Evolutionary conservation across 92 coral and sea anemone species (phyloP), one percentile per base, ranked within the genome.

Genomic region (Palythoa grandis): DNA sequence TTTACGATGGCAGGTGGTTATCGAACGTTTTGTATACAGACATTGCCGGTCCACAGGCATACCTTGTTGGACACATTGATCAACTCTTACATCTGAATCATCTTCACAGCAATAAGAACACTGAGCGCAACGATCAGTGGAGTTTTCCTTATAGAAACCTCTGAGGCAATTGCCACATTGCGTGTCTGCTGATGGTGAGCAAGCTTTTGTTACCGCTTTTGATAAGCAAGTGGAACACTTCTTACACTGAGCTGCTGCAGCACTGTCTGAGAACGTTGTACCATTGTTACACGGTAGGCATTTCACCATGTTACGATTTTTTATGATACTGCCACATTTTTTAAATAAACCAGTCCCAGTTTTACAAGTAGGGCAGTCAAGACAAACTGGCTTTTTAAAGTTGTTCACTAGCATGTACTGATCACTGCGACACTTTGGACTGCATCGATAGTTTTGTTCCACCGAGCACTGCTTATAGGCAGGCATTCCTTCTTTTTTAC

Each of bases 361-460:
- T 20, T 69, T 5, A 7, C 82, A 77, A 52, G 68, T 29, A 23
- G 82, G 82, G 50, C 82, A 77, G 37, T 77, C 82, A 77, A 61
- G 47, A 15, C 82, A 77, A 16, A 47, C 47, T 77, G 52, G 13
- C 82, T 61, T 40, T 25, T 50, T 52, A 22, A 11, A 6, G 67
- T 47, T 77, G 24, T 56, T 58, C 23, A 77, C 14, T 4, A 56
- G 67, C 15, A 77, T 58, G 25, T 53, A 56, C 57, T 77, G 82
- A 56, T 56, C 24, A 11, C 1, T 23, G 24, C 68, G 50, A 53
- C 82, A 77, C 29, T 77, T 77, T 9, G 82, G 82, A 15, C 37
- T 65, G 67, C 82, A 77, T 35, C 39, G 24, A 53, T 52, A 23
- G 29, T 61, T 19, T 40, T 57, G 82, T 11, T 54, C 68, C 6